phyloP scores from a whole-genome alignment of 2,797 vertebrate species.

The Poecilia velifera region DNA sequence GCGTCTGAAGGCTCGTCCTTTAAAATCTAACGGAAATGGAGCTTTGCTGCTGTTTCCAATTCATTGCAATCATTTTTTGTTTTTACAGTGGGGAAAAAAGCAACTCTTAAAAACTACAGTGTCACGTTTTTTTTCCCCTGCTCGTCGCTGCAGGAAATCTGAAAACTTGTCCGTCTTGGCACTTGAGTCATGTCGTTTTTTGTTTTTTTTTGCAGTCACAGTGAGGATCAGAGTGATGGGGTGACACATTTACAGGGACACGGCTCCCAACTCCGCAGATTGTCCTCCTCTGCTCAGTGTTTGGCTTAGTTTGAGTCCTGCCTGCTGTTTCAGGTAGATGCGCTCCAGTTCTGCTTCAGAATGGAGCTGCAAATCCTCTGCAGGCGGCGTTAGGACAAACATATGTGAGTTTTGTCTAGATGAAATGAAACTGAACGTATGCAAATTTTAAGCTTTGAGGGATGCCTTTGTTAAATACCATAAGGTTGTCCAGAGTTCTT shows the following conservation, averaged over 20 bases:
- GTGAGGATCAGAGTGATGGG: slow-evolving; percentile 1
- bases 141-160: background rate
- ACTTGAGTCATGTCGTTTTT: background rate
- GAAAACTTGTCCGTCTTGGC: background rate
- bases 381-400: background rate
- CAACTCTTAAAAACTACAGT: background rate
- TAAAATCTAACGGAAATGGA: background rate
- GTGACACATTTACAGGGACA: background rate
- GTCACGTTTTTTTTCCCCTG: background rate
- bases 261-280: background rate
- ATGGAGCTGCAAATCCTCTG: background rate
- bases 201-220: background rate
- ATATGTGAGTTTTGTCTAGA: background rate
- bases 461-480: background rate
- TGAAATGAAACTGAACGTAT: background rate
- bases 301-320: background rate
- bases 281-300: background rate
- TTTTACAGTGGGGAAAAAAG: background rate
- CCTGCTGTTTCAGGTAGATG: background rate
- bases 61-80: background rate
- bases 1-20: background rate
- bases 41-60: background rate
- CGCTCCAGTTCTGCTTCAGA: background rate
- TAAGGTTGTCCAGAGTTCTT: background rate
- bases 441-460: background rate